These are phyloP conservation scores for Magallana nippona DNA, from an alignment of 2,888 invertebrate species.

Conservation along the genomic window DNA sequence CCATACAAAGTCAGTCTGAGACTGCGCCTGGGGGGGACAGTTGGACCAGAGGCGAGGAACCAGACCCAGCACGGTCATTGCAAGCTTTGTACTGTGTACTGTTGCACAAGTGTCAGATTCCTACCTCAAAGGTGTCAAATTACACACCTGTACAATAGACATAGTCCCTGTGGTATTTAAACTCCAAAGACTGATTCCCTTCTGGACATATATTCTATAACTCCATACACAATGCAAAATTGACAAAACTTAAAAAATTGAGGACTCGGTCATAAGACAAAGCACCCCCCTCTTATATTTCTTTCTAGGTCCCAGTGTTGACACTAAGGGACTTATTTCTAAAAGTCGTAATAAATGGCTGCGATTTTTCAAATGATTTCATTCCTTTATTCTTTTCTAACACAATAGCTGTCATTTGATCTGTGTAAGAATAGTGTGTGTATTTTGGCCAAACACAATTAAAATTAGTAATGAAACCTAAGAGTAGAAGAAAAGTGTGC, in stretches of 20 bases:
- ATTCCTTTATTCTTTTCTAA: slow-evolving; percentile 4
- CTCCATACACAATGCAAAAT: background rate
- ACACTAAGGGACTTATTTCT: background rate
- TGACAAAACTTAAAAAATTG: too few species aligned
- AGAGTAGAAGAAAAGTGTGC: background rate
- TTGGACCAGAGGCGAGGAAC: too few species aligned
- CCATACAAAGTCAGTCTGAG: too few species aligned
- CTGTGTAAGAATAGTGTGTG: background rate
- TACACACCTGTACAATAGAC: background rate
- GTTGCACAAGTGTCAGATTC: background rate
- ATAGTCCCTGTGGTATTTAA: background rate
- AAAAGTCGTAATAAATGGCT: background rate
- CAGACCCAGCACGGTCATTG: background rate
- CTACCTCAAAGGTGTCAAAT: background rate
- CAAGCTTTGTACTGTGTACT: background rate
- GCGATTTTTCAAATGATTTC: background rate
- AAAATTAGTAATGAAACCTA: background rate
- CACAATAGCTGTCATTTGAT: background rate
- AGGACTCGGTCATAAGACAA: too few species aligned
- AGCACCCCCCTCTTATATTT: background rate
- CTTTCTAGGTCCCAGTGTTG: background rate
- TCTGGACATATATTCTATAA: background rate
- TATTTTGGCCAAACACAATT: slow-evolving; percentile 15
- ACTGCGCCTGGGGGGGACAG: too few species aligned
- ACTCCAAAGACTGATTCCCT: background rate